Evolutionary conservation across 23 tunicate genomes (phyloP).

Genomic region (Corella eumyota): DNA sequence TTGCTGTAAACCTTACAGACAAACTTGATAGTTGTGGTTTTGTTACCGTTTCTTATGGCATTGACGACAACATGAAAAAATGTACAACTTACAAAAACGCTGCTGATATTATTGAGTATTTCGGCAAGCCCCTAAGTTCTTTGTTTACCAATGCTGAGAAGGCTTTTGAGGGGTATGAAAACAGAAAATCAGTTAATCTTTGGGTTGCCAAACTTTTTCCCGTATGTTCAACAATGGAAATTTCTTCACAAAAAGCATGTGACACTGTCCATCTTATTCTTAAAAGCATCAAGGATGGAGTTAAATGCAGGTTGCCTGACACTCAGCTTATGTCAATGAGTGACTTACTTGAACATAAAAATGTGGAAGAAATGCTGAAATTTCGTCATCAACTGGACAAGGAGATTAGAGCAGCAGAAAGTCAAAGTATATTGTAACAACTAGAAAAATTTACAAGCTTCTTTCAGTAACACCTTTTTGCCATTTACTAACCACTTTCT

Average conservation of each 20-base stretch:
- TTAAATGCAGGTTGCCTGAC: neutral
- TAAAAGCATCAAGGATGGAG: neutral
- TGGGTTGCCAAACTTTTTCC: constrained; percentile 67
- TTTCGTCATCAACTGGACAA: constrained; percentile 11
- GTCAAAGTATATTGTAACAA: too few relatives aligned
- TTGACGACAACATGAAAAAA: constrained; percentile 47
- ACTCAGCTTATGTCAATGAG: constrained; percentile 20
- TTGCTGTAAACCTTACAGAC: constrained; percentile 8
- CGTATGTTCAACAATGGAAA: constrained; percentile 20
- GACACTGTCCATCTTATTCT: neutral
- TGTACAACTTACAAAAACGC: constrained; percentile 7
- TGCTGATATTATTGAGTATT: constrained; percentile 5
- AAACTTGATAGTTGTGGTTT: neutral
- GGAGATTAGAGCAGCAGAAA: constrained; percentile 5
- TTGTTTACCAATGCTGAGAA: constrained; percentile 2
- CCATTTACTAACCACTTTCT: too few relatives aligned
- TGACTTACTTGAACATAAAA: constrained; percentile 20
- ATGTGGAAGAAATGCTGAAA: constrained; percentile 24
- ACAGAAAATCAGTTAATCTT: constrained; percentile 11
- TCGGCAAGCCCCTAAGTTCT: constrained; percentile 17
- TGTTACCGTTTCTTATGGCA: constrained; percentile 54
- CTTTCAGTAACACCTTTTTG: too few relatives aligned
- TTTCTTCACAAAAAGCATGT: constrained; percentile 24
- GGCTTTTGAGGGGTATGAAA: constrained; percentile 6
- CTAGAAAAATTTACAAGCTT: too few relatives aligned